Conservation (phyloP, 2,888 invertebrate genomes). For the Iselma pallidipennis region DNA sequence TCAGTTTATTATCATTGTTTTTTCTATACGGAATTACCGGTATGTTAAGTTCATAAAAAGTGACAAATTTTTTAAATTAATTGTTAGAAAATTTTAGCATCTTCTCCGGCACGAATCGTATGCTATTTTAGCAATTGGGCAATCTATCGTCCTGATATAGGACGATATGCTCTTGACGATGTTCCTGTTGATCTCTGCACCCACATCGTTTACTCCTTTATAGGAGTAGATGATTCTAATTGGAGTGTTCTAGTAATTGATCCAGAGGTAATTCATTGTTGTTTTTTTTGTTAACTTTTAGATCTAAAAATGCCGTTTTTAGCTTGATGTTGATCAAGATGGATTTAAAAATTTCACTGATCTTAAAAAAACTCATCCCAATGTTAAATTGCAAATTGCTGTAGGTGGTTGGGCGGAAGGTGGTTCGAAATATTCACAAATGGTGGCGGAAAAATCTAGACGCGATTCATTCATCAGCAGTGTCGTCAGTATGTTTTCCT, state of each 20-base stretch:
- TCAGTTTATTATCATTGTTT: background rate
- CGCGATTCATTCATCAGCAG: constrained; percentile 75
- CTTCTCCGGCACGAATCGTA: constrained; percentile 54
- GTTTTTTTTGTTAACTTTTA: background rate
- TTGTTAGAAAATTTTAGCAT: constrained; percentile 23
- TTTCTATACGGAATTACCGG: constrained; percentile 3
- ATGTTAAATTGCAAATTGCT: constrained; percentile 77
- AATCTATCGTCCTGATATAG: constrained; percentile 79
- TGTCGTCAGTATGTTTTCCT: constrained; percentile 64
- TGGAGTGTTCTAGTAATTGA: constrained; percentile 81
- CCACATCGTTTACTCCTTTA: constrained; percentile 86
- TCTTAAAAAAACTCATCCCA: constrained; percentile 70
- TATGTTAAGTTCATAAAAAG: constrained; percentile 11
- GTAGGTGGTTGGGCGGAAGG: constrained; percentile 93
- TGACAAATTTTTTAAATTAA: background rate
- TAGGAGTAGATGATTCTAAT: constrained; percentile 78
- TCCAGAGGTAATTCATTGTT: constrained; percentile 64
- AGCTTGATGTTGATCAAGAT: constrained; percentile 73
- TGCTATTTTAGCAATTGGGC: constrained; percentile 84
- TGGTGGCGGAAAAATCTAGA: constrained; percentile 72
- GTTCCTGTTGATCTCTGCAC: constrained; percentile 83
- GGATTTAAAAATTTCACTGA: constrained; percentile 82
- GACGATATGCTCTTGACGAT: constrained; percentile 82
- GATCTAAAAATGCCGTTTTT: constrained; percentile 30
- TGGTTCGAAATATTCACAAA: constrained; percentile 81